Percentiles rank a stretch among this genome's conserved stretches.
Conservation (phyloP, 2,888 invertebrate genomes). For the Drosophila testacea region DNA sequence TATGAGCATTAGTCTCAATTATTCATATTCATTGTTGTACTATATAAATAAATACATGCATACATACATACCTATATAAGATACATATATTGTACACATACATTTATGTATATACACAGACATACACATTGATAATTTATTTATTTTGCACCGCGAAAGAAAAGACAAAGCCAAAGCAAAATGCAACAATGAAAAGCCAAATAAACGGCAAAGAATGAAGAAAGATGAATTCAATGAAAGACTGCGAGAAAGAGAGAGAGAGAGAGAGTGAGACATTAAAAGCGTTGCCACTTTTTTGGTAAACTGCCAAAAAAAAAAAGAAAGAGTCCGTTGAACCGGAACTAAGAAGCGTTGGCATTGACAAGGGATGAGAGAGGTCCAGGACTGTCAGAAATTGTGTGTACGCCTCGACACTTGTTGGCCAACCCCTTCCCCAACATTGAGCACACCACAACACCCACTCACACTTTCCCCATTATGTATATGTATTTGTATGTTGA, state of each 20-base stretch:
- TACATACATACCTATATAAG: neutral
- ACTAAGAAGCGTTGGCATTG: conserved; percentile 30
- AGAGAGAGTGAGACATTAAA: conserved; percentile 12
- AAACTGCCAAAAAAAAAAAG: conserved; percentile 44
- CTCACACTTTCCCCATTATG: neutral
- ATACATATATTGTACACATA: neutral
- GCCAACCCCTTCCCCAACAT: conserved; percentile 1
- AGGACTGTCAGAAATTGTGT: conserved; percentile 26
- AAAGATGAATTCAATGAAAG: conserved; percentile 25
- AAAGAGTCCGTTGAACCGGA: conserved; percentile 56
- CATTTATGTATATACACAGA: neutral
- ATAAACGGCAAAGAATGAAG: conserved; percentile 26
- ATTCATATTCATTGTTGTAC: conserved; percentile 3
- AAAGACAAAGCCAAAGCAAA: conserved; percentile 40
- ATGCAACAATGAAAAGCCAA: conserved; percentile 57
- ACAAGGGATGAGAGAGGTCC: conserved; percentile 21
- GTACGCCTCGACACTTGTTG: conserved; percentile 50
- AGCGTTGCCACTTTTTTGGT: conserved; percentile 54
- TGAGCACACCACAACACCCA: neutral
- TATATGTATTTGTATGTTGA: neutral
- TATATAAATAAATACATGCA: neutral
- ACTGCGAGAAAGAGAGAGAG: conserved; percentile 8
- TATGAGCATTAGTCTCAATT: neutral
- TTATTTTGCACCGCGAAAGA: conserved; percentile 40
- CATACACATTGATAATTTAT: conserved; percentile 36